These are phyloP conservation scores for Trachymyrmex cornetzi DNA, from an alignment of 1,140 invertebrate species.

Conservation along the genomic window DNA sequence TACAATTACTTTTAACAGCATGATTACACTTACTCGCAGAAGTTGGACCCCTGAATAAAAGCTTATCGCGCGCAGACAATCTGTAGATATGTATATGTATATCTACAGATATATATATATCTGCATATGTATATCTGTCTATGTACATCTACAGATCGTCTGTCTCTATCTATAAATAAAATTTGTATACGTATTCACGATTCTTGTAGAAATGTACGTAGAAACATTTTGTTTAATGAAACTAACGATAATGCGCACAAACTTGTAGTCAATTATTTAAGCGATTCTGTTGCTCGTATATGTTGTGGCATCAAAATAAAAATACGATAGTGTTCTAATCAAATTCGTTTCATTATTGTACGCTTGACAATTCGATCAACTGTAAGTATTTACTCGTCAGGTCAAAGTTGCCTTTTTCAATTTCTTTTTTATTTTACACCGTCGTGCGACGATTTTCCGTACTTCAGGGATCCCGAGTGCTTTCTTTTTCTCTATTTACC, in stretches of 20 bases:
- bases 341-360: conserved; percentile 13
- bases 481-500: neutral
- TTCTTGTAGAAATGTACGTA: neutral
- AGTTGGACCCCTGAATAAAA: neutral
- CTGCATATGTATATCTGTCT: no score
- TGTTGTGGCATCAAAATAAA: neutral
- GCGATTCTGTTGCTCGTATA: neutral
- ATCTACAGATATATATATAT: no score
- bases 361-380: conserved; percentile 6
- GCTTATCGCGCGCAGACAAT: neutral
- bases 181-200: neutral
- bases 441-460: neutral
- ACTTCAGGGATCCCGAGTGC: neutral
- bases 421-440: neutral
- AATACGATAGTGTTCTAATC: neutral
- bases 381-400: neutral
- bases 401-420: neutral
- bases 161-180: neutral
- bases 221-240: neutral
- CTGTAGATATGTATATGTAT: neutral
- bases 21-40: conserved; percentile 23
- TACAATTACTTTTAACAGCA: conserved; percentile 31
- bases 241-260: neutral
- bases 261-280: neutral
- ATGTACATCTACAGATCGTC: no score